phyloP scores from a whole-genome alignment of 1,140 invertebrate species.

The Nixonia krombeini region DNA sequence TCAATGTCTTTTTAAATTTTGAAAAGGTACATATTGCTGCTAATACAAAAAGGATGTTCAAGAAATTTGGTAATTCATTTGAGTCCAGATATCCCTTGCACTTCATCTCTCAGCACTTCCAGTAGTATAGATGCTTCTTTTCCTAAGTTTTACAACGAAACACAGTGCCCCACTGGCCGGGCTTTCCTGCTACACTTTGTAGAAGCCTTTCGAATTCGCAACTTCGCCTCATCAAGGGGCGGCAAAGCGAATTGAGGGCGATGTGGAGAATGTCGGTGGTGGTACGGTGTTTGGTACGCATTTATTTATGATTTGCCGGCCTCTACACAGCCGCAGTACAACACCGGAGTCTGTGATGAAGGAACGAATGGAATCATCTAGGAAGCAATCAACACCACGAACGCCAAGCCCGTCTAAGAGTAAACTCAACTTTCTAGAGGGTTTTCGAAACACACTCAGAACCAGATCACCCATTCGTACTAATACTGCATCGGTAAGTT shows the following conservation, averaged over 20 bases:
- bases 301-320: conserved; percentile 69
- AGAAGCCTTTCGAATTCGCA: too few relatives aligned
- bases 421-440: conserved; percentile 76
- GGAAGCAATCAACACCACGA: conserved; percentile 57
- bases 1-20: too few relatives aligned
- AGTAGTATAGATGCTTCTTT: conserved; percentile 60
- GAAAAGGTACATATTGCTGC: too few relatives aligned
- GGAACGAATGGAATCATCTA: conserved; percentile 60
- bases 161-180: conserved; percentile 51
- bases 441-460: conserved; percentile 75
- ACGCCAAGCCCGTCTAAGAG: conserved; percentile 74
- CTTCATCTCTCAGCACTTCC: too few relatives aligned
- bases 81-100: too few relatives aligned
- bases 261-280: too few relatives aligned
- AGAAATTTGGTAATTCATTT: too few relatives aligned
- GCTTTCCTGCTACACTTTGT: too few relatives aligned
- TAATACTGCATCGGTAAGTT: conserved; percentile 64
- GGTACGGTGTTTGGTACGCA: conserved; percentile 56
- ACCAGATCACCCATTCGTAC: conserved; percentile 67
- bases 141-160: conserved; percentile 53
- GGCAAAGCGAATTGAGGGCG: too few relatives aligned
- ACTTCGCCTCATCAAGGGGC: too few relatives aligned
- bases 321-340: conserved; percentile 61
- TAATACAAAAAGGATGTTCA: too few relatives aligned
- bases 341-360: conserved; percentile 47